Base-by-base conservation (phyloP, 2,797 vertebrate species). In the Phoxinus dragarum region DNA sequence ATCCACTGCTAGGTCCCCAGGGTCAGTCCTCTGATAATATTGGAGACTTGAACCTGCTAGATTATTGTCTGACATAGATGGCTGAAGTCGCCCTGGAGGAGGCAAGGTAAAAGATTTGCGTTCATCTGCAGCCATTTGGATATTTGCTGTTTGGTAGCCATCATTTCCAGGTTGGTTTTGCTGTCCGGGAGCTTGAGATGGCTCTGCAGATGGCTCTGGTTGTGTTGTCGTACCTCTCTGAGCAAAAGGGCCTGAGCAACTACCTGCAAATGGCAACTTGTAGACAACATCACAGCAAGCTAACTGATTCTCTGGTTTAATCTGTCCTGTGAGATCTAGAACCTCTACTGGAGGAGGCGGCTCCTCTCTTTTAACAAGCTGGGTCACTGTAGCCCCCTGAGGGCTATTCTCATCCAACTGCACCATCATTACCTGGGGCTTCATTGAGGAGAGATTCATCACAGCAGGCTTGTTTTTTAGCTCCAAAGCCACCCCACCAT, bases 201-300 rank as follows among this genome's bases (percentile, higher is more conserved):
- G 86, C 79, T 98, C 97, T 73, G 93, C 88, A 17, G 88, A 90
- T 21, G 89, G 86, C 90, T 99, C 97, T 21, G 96, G 93, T 54
- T 93, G 91, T 54, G 94, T 91, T 42, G 93, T 93, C 40, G 96
- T 95, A 54, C 96, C 95, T 84, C 96, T 93, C 64, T 97, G 96
- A 88, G 95, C 95, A 90, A 98, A 97, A 87, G 97, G 90, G 0
- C 97, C 98, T 0, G 97, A 94, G 93, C 98, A 99, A 89, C 96
- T 97, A 85, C 97, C 92, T 72, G 96, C 95, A 31, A 99, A 99
- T 85, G 98, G 99, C 87, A 99, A 95, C 93, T 98, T 99, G 93
- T 99, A 99, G 92, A 99, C 98, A 91, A 99, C 94, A 86, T 99
- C 98, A 74, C 99, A 99, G 92, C 99, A 99, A 34, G 97, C 98